Base-by-base conservation (phyloP, 2,888 invertebrate genomes). In the Linnaemya tessellans region DNA sequence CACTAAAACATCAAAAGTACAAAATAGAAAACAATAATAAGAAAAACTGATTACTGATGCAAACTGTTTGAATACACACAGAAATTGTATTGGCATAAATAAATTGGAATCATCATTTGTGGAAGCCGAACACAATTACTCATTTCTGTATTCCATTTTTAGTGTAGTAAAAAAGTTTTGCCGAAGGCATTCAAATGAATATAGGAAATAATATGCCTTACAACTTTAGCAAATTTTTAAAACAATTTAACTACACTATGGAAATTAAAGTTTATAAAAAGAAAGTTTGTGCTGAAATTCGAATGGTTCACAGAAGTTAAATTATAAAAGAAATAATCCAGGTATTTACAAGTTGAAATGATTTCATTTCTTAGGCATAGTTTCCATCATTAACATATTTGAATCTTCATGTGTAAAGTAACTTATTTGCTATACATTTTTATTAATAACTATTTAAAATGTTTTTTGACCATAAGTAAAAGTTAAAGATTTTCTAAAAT, bases 401-500 rank as follows among this genome's bases (percentile, higher is more conserved):
- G 1, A 38, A 5, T 51, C 41, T n/a, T 8, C 9, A 25, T 25
- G 60, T 74, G 60, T 74, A 77, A 64, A 82, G 56, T 64, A 77
- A 54, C 68, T 77, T 56, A 68, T 68, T 18, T 15, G 25, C 41
- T 68, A 51, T 13, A 62, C 22, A 30, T n/a, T 54, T 41, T 60
- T 38, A 18, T 75, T 70, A 15, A 51, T 18, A 11, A 73, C 11
- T 62, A 60, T 62, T n/a, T 67, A 41, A 22, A 62, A 41, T 62
- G 41, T 74, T 65, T 65, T 65, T 11, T n/a, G n/a, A 25, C 80
- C 65, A 58, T 7, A 70, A 41, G 35, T 46, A 60, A 43, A 65
- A 49, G 38, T 67, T 18, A 43, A 13, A 25, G n/a, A 35, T 46
- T 46, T 70, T 51, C 71, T 78, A 41, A 82, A 71, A 58, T 43